Conservation (phyloP, 2,888 invertebrate genomes). For the Leptopilina syphax region DNA sequence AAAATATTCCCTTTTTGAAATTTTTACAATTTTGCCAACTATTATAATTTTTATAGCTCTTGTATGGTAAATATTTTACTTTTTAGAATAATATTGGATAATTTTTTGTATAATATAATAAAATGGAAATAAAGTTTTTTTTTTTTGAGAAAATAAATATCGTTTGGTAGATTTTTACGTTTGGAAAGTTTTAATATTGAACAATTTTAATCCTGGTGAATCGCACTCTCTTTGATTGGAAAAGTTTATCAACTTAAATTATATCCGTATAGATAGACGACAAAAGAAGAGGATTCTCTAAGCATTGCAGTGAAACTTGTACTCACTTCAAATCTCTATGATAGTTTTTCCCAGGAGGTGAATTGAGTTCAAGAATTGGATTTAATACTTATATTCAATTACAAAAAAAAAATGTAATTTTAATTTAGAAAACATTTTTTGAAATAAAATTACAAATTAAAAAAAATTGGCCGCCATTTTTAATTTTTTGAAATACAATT, state of each 20-base stretch:
- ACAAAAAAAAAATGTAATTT: too few species aligned
- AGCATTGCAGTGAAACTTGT: slow-evolving; percentile 5
- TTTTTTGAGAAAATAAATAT: neutral
- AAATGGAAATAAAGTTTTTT: neutral
- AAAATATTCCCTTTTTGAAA: too few species aligned
- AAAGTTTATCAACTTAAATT: slow-evolving; percentile 27
- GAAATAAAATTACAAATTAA: too few species aligned
- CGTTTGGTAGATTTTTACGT: neutral
- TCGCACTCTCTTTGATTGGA: slow-evolving; percentile 25
- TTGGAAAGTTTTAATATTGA: neutral
- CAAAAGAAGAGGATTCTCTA: neutral
- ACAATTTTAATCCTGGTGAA: slow-evolving; percentile 18
- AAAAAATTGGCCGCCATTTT: too few species aligned
- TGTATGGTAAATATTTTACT: too few species aligned
- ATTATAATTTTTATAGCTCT: too few species aligned
- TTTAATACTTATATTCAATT: too few species aligned
- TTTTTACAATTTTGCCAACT: too few species aligned
- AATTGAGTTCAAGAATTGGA: neutral
- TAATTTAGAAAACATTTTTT: too few species aligned
- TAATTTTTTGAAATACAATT: too few species aligned
- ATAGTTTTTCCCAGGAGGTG: neutral
- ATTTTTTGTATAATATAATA: too few species aligned
- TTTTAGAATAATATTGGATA: too few species aligned
- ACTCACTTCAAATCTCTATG: slow-evolving; percentile 8
- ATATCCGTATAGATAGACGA: slow-evolving; percentile 9